Conservation (phyloP, 2,888 invertebrate species). For the Apomyelois bistriatella region DNA sequence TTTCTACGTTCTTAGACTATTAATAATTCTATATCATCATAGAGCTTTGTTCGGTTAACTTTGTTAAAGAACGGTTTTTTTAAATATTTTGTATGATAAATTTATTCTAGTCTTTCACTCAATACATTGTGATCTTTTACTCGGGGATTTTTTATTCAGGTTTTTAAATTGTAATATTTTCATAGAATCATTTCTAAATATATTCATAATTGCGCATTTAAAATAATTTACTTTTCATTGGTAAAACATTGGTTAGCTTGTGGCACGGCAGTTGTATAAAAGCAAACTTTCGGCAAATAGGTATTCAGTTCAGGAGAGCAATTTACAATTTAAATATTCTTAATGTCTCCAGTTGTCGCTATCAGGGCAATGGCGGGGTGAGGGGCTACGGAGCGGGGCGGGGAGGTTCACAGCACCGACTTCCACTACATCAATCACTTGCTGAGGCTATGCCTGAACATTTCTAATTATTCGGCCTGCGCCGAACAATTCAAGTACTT, state of each 20-base stretch:
- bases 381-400: slow-evolving; percentile 27
- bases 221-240: slow-evolving; percentile 13
- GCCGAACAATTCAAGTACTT: slow-evolving; percentile 52
- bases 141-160: too few species aligned
- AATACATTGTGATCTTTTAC: too few species aligned
- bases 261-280: slow-evolving; percentile 41
- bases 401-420: slow-evolving; percentile 37
- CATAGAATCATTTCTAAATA: too few species aligned
- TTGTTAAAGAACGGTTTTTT: neutral
- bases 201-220: neutral
- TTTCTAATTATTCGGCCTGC: slow-evolving; percentile 75
- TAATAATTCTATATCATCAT: slow-evolving; percentile 22
- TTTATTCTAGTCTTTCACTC: too few species aligned
- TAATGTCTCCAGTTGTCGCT: slow-evolving; percentile 76
- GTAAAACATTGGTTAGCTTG: neutral
- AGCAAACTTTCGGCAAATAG: slow-evolving; percentile 67
- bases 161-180: too few species aligned
- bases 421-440: slow-evolving; percentile 80
- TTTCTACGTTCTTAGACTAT: slow-evolving; percentile 33
- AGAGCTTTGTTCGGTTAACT: slow-evolving; percentile 4
- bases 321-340: slow-evolving; percentile 80
- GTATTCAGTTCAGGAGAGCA: slow-evolving; percentile 76
- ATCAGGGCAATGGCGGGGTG: slow-evolving; percentile 28
- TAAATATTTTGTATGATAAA: neutral
- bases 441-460: slow-evolving; percentile 74